These are phyloP conservation scores for Bilobella aurantiaca DNA, from an alignment of 1,140 invertebrate species.

Conservation along the genomic window DNA sequence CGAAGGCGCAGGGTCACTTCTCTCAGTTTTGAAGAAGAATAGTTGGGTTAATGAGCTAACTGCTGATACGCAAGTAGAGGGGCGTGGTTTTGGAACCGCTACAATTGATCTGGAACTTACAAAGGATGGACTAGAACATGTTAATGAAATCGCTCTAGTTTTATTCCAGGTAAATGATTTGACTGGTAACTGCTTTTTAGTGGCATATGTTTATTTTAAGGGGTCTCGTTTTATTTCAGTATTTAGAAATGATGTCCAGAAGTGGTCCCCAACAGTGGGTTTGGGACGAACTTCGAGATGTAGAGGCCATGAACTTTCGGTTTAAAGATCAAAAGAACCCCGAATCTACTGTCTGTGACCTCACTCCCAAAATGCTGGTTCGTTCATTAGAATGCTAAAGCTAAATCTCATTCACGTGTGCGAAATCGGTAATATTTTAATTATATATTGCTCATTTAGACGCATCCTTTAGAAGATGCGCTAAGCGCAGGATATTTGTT, in stretches of 20 bases:
- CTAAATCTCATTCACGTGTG: no score
- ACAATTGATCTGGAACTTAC: constrained; percentile 78
- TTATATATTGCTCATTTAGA: constrained; percentile 40
- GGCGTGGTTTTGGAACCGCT: constrained; percentile 81
- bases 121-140: constrained; percentile 71
- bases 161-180: constrained; percentile 57
- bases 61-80: constrained; percentile 60
- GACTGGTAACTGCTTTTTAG: no score
- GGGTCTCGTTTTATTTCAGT: constrained; percentile 47
- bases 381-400: constrained; percentile 26
- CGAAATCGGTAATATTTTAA: no score
- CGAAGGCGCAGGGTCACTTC: constrained; percentile 83
- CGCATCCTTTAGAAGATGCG: constrained; percentile 75
- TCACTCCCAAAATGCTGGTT: constrained; percentile 50
- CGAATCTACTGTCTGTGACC: constrained; percentile 52
- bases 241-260: constrained; percentile 68
- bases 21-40: constrained; percentile 70
- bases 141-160: constrained; percentile 71
- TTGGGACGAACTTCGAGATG: constrained; percentile 72
- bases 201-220: constrained; percentile 18
- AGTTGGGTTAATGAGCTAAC: constrained; percentile 83
- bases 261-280: constrained; percentile 73
- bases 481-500: constrained; percentile 65
- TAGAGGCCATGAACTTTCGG: constrained; percentile 69
- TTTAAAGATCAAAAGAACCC: constrained; percentile 84